Base-by-base conservation (phyloP, 2,113 vertebrate species). In the Podarcis cretensis region DNA sequence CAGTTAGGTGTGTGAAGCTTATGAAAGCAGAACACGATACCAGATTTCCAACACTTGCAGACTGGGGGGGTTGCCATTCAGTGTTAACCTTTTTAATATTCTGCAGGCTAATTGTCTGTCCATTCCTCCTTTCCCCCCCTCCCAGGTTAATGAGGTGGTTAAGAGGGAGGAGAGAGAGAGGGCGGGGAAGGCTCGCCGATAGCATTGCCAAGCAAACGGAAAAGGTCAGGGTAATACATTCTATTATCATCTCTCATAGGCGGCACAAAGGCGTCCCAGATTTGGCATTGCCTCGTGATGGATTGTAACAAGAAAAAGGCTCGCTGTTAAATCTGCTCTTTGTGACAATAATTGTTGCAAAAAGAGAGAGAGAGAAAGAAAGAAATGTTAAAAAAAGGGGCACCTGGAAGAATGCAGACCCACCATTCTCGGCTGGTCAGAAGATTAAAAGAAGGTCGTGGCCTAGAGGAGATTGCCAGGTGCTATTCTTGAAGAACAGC, bases 131-230 rank as follows among this genome's bases (percentile, higher is more conserved):
- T 83, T 89, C 81, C 20, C 37, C 73, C 27, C 7, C 32, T 93
- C 90, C 86, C 91, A 93, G 94, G 94, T 96, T 96, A 97, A 96
- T 95, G 94, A 96, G 90, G 87, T 97, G 92, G 87, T 89, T 95
- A 95, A 93, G 80, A 91, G 85, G 85, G 91, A 93, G 91, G 48
- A 54, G 48, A 54, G 9, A 54, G 48, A 48, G 90, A 88, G 79
- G 5, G 40, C 87, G 92, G 92, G 92, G 92, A 73, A 20, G 81
- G 63, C 43, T 92, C 93, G 87, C 94, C 94, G 83, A 82, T 91
- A 89, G 78, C 89, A 85, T 92, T 84, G 93, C 92, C 92, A 91
- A 92, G 95, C 80, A 89, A 94, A 93, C n/a, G 90, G 88, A 85
- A 96, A 96, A 97, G 94, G 94, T 96, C 90, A 90, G 10, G 88